Conservation (phyloP, 1,140 invertebrate genomes). For the Olivierus martensii region DNA sequence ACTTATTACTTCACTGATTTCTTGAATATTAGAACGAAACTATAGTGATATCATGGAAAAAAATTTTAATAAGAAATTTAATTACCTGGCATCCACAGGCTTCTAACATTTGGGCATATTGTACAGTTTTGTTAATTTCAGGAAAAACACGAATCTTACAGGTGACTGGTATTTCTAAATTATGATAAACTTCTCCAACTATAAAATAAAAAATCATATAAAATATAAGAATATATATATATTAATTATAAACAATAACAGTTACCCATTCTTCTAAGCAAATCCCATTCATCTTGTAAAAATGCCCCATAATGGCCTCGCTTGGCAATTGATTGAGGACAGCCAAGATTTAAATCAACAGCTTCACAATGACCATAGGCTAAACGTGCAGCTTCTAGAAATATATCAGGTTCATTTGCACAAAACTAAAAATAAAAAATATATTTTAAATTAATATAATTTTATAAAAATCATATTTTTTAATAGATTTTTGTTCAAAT, state of each 20-base stretch:
- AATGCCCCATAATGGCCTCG: constrained; percentile 55
- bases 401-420: constrained; percentile 79
- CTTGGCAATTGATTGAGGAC: constrained; percentile 41
- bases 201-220: too few species aligned
- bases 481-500: too few species aligned
- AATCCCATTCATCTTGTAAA: constrained; percentile 88
- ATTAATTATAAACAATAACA: not conserved
- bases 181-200: constrained; percentile 38
- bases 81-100: constrained; percentile 64
- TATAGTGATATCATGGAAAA: too few species aligned
- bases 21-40: too few species aligned
- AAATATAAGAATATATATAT: too few species aligned
- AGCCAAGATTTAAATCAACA: constrained; percentile 88
- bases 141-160: constrained; percentile 92
- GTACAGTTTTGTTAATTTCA: constrained; percentile 68
- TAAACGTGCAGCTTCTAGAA: constrained; percentile 72
- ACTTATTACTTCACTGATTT: too few species aligned
- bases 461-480: too few species aligned
- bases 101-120: constrained; percentile 90
- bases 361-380: constrained; percentile 83
- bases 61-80: not conserved
- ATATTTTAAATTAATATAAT: too few species aligned
- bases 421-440: constrained; percentile 69
- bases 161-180: constrained; percentile 70
- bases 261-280: constrained; percentile 65